These are phyloP conservation scores for Stictocephala bisonia DNA, from an alignment of 2,888 invertebrate genomes.

Conservation along the genomic window DNA sequence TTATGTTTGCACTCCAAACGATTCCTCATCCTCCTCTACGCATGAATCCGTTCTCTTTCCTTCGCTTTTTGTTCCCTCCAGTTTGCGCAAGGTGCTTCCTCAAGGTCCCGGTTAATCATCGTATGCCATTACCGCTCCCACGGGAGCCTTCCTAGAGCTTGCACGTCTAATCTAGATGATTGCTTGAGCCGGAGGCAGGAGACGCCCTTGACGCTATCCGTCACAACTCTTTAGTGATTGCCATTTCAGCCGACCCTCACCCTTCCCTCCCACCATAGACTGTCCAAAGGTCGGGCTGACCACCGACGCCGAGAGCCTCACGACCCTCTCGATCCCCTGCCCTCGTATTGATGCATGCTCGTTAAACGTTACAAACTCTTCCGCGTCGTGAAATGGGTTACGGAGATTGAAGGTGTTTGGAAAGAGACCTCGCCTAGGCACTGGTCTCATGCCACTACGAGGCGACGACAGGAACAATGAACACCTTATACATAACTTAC, in stretches of 20 bases:
- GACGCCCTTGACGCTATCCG: not conserved
- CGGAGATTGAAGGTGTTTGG: constrained; percentile 9
- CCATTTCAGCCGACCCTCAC: constrained; percentile 19
- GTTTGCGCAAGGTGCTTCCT: constrained; percentile 15
- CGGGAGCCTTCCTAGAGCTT: too few relatives aligned
- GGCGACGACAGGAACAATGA: too few relatives aligned
- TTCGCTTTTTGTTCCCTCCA: not conserved
- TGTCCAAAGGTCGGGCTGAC: constrained; percentile 22
- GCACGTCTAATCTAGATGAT: too few relatives aligned
- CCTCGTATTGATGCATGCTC: not conserved
- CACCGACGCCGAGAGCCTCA: not conserved
- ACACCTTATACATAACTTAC: too few relatives aligned
- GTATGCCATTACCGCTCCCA: constrained; percentile 5
- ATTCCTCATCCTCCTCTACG: constrained; percentile 16
- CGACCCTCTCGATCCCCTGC: not conserved
- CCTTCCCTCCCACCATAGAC: too few relatives aligned
- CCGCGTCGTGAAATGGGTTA: constrained; percentile 16
- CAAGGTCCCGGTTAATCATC: constrained; percentile 29
- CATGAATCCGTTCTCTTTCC: constrained; percentile 6
- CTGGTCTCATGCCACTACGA: too few relatives aligned
- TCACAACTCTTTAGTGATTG: not conserved
- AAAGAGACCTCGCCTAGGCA: not conserved
- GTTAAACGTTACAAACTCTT: not conserved
- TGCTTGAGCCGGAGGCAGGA: too few relatives aligned
- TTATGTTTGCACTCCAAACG: too few relatives aligned